Conservation (phyloP, 1,140 invertebrate genomes). For the Anastrepha ludens region DNA sequence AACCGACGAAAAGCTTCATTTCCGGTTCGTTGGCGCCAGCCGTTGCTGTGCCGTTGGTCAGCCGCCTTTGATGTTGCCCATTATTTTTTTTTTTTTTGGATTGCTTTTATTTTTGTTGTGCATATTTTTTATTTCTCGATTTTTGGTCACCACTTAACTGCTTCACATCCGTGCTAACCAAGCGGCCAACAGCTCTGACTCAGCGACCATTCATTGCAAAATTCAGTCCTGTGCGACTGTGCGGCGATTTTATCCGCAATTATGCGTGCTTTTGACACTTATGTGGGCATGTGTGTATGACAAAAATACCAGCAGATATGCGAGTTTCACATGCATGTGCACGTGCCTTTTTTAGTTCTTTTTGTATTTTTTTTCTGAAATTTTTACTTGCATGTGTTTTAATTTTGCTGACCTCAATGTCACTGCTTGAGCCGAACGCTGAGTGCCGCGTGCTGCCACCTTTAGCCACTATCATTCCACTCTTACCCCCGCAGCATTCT, state of each 20-base stretch:
- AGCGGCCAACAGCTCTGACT: too few species aligned
- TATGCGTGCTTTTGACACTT: not conserved
- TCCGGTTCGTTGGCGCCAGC: slow-evolving; percentile 21
- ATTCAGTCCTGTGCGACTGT: not conserved
- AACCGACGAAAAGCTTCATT: not conserved
- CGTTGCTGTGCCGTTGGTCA: not conserved
- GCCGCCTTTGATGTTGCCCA: not conserved
- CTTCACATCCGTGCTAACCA: not conserved
- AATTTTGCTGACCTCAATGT: slow-evolving; percentile 55
- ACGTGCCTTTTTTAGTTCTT: not conserved
- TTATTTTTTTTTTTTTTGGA: not conserved
- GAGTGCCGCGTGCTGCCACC: slow-evolving; percentile 14
- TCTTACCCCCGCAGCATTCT: not conserved
- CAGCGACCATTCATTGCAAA: not conserved
- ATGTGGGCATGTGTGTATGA: not conserved
- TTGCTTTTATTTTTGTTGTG: not conserved
- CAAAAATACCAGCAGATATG: not conserved
- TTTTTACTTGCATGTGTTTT: slow-evolving; percentile 43
- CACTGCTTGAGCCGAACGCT: slow-evolving; percentile 3
- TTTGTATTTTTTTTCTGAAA: not conserved
- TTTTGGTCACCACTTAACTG: not conserved
- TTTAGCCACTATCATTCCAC: not conserved
- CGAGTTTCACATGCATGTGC: not conserved
- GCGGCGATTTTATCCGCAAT: not conserved
- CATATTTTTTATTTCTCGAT: not conserved